Evolutionary conservation across 1,140 invertebrate genomes (phyloP), one percentile per base, ranked within the genome.

Genomic region (Proales similis): DNA sequence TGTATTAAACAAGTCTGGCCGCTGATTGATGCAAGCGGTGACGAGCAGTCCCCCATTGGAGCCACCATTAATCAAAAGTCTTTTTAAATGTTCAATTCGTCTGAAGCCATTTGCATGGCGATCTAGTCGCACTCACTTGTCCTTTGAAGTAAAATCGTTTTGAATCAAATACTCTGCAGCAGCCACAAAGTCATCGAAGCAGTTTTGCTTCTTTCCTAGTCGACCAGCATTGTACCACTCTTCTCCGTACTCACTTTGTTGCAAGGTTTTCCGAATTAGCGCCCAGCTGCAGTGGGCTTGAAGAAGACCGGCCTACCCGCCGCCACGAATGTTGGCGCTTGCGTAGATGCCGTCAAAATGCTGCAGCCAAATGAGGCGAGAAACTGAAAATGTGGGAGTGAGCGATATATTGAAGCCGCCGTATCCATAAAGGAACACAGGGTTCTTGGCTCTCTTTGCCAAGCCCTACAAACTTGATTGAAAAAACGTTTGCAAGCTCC

Each of bases 41-140:
- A 96, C 85, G 11, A 97, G 77, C 22, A 99, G 78, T 1, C 94
- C 94, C 6, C 94, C 94, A 79, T 98, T 98, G 45, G 91, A 96
- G 27, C 85, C 89, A 45, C 94, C 94, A 74, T 93, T 85, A 67
- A 94, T 92, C 1, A 82, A 83, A 30, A 98, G 68, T 61, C 78
- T 75, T 38, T 12, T 48, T 73, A 46, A 27, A 67, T 67, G 19
- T 42, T 36, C 32, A 48, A 20, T 7, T 29, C 14, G 9, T 46
- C 7, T 20, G 17, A 17, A 46, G 7, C 17, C 9, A 46, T 7
- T 7, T 46, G 17, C 11, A 46, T 7, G 20, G 6, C 19, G 11
- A 6, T n/a, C n/a, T n/a, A n/a, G n/a, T n/a, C n/a, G n/a, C 47
- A 66, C 67, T 67, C 66, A 77, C 74, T 85, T 86, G 43, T 81